Conservation (phyloP, 1,140 invertebrate species). For the Brachionus rubens region DNA sequence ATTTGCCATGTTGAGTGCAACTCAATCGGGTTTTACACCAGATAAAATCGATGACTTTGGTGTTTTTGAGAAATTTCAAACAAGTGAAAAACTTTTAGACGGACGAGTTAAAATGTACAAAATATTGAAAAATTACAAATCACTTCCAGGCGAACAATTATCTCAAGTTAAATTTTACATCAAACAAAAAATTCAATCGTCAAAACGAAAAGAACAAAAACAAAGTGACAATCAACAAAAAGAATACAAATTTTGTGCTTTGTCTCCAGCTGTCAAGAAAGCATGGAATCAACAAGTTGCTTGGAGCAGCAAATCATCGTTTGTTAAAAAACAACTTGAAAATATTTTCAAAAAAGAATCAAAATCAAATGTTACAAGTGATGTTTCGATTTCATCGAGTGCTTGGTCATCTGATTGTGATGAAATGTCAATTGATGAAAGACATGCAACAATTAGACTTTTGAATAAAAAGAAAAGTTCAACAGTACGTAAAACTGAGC, state of each 20-base stretch:
- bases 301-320: background rate
- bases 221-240: background rate
- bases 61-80: conserved; percentile 13
- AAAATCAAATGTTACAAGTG: background rate
- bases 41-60: conserved; percentile 28
- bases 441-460: background rate
- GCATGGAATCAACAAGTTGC: conserved; percentile 17
- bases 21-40: conserved; percentile 5
- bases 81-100: conserved; percentile 11
- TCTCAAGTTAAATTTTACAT: conserved; percentile 1
- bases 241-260: conserved; percentile 1
- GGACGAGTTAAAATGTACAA: conserved; percentile 37
- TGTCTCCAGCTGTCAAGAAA: conserved; percentile 21
- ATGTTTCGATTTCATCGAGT: background rate
- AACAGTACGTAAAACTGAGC: background rate
- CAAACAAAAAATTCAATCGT: conserved; percentile 21
- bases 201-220: background rate
- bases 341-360: background rate
- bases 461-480: background rate
- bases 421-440: background rate
- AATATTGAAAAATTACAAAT: background rate
- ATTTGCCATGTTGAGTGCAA: conserved; percentile 39
- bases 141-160: background rate
- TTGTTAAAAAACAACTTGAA: conserved; percentile 29
- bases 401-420: background rate